Conservation (phyloP, 2,113 vertebrate species). For the Steatornis caripensis region DNA sequence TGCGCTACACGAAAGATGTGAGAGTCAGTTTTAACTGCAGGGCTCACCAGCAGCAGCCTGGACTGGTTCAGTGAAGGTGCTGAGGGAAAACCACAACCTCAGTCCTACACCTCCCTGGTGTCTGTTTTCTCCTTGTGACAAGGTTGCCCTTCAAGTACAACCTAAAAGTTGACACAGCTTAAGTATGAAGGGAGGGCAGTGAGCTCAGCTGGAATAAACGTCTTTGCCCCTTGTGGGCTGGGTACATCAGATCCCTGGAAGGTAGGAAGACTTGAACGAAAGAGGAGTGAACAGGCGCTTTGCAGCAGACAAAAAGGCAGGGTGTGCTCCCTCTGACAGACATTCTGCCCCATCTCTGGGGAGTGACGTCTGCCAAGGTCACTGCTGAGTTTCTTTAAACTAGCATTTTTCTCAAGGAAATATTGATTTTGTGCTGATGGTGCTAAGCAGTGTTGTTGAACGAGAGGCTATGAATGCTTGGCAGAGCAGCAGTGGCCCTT, state of each 20-base stretch:
- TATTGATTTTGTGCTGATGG: conserved; percentile 67
- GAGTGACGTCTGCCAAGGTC: background rate
- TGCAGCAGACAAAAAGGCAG: background rate
- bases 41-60: background rate
- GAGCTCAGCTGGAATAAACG: background rate
- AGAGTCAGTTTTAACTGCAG: background rate
- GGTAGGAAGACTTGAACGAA: background rate
- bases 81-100: background rate
- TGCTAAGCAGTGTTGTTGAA: conserved; percentile 43
- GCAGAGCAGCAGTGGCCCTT: background rate
- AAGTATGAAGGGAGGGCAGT: background rate
- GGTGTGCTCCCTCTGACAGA: background rate
- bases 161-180: background rate
- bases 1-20: background rate
- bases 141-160: background rate
- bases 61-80: background rate
- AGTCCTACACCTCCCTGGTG: background rate
- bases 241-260: background rate
- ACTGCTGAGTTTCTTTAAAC: conserved; percentile 30
- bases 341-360: background rate
- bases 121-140: background rate
- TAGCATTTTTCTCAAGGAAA: conserved; percentile 13
- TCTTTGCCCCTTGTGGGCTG: background rate
- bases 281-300: background rate
- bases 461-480: background rate